A percentile compares a stretch with the other conserved stretches of the same genome.
Evolutionary conservation across 2,113 vertebrate species (phyloP).

Genomic region (Rhineura floridana): DNA sequence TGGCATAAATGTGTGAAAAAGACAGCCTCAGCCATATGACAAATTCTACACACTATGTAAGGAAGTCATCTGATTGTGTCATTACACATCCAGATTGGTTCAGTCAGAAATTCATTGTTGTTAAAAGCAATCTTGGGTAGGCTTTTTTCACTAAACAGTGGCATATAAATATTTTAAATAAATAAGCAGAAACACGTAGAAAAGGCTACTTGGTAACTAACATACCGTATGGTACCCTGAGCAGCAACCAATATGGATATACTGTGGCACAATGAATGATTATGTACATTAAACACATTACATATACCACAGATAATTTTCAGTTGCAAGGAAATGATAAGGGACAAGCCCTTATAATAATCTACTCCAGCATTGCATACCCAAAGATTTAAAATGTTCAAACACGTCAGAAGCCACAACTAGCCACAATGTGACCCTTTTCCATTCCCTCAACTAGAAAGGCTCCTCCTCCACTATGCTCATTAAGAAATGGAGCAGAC

Average conservation of each 20-base stretch:
- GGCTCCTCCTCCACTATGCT: background rate
- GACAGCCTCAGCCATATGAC: background rate
- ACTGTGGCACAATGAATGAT: background rate
- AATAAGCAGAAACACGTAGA: too few species aligned
- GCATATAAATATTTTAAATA: too few species aligned
- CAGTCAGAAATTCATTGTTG: too few species aligned
- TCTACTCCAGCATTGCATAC: background rate
- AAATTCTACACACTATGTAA: background rate
- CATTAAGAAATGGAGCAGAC: conserved; percentile 3
- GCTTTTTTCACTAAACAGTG: too few species aligned
- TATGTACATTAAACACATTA: background rate
- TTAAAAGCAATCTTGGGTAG: too few species aligned
- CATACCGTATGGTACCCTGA: background rate
- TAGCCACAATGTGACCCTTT: background rate
- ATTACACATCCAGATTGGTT: background rate
- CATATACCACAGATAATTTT: background rate
- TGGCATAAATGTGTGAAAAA: background rate
- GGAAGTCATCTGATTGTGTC: background rate
- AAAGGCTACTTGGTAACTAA: background rate
- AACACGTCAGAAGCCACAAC: too few species aligned
- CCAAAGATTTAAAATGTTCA: background rate
- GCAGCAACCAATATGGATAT: background rate
- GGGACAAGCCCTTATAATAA: background rate
- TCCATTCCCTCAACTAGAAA: background rate
- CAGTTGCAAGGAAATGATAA: background rate